Evolutionary conservation across 2,797 vertebrate species (phyloP), one percentile per base, ranked within the genome.

Genomic region (Phoeniculus purpureus): DNA sequence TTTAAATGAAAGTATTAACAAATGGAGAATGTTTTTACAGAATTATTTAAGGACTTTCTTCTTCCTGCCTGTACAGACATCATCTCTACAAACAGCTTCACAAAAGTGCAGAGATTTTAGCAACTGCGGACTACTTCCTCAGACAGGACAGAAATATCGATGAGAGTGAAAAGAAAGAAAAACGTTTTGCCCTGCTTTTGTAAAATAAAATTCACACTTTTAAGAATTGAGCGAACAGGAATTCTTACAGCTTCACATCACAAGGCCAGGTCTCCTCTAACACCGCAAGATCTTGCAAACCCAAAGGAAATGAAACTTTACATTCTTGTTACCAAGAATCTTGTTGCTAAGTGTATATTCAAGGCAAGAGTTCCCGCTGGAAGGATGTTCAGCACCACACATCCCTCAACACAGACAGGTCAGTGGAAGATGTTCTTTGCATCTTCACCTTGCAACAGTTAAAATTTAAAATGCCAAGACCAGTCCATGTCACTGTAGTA

Each of bases 131-230:
- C n/a, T 78, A n/a, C 43, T 61, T 81, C 43, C 66, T 29, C 55
- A 68, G 60, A 29, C 16, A 48, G 25, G 60, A 29, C 16, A 48
- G 22, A 85, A 83, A 87, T 54, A 54, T 14, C 9, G n/a, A 68
- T 40, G 27, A 37, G 81, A 92, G 50, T 14, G 58, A 85, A 50
- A 73, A 78, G 18, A 77, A 86, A 64, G 31, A 31, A 81, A 85
- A 81, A 19, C 27, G 67, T 37, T 87, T 90, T 59, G 51, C 55
- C 71, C 14, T 31, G 61, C 65, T 87, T 83, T 83, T 80, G 71
- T 55, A 65, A 81, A 94, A 91, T 25, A 65, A 27, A 70, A 66
- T n/a, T 74, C 73, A 51, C 23, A 59, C 34, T 74, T 89, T 7
- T 26, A 66, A 81, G 67, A 84, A 64, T 10, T 2, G 19, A 90